phyloP scores from a whole-genome alignment of 2,888 invertebrate species.

The Tenthredo scrophulariae region DNA sequence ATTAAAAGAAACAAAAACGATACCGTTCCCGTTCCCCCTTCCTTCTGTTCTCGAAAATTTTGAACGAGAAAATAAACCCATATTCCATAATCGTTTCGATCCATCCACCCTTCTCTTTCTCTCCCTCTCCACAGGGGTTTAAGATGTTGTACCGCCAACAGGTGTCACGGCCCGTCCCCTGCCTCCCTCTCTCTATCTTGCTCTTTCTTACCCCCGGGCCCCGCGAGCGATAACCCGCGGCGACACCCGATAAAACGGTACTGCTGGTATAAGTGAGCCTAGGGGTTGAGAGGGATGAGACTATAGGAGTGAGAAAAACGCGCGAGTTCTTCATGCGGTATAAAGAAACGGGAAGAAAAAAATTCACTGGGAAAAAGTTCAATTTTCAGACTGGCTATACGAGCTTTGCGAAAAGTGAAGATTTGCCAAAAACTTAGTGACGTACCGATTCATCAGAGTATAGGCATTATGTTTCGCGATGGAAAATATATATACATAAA shows the following conservation, averaged over 20 bases:
- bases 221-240: conserved; percentile 77
- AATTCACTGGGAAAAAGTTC: neutral
- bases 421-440: neutral
- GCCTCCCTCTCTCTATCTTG: conserved; percentile 55
- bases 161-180: conserved; percentile 48
- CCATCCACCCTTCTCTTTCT: neutral
- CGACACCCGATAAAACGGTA: conserved; percentile 77
- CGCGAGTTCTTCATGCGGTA: conserved; percentile 51
- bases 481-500: neutral
- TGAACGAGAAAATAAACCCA: conserved; percentile 25
- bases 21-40: neutral
- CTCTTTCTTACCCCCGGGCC: conserved; percentile 70
- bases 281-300: conserved; percentile 63
- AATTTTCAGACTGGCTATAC: neutral
- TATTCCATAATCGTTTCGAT: neutral
- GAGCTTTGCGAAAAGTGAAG: neutral
- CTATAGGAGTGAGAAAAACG: conserved; percentile 57
- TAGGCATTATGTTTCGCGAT: neutral
- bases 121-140: conserved; percentile 64
- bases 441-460: neutral
- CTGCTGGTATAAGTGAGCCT: conserved; percentile 47
- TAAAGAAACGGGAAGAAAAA: conserved; percentile 58
- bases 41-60: neutral
- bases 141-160: conserved; percentile 76
- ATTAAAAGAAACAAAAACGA: neutral